Conservation (phyloP, 2,888 invertebrate species). For the Melinaea menophilus region DNA sequence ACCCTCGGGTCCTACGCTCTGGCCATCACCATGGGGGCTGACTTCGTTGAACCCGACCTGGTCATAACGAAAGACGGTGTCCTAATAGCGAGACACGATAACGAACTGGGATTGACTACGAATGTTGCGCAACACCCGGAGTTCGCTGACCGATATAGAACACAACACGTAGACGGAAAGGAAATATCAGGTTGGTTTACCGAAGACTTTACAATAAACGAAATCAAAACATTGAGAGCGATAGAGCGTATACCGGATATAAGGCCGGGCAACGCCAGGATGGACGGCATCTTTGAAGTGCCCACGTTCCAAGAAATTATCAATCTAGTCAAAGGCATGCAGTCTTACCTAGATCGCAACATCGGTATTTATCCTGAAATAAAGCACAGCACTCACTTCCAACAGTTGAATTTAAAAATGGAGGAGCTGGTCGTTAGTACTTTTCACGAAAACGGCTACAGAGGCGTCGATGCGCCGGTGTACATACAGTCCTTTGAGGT, state of each 20-base stretch:
- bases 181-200: constrained; percentile 61
- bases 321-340: constrained; percentile 59
- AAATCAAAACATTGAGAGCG: constrained; percentile 60
- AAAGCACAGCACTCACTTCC: constrained; percentile 63
- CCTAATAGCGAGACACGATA: constrained; percentile 66
- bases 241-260: constrained; percentile 60
- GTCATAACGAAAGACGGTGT: constrained; percentile 66
- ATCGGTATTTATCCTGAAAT: constrained; percentile 69
- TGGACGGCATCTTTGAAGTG: constrained; percentile 55
- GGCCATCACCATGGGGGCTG: constrained; percentile 66
- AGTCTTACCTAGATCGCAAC: constrained; percentile 49
- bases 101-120: constrained; percentile 60
- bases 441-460: constrained; percentile 59
- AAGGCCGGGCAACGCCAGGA: constrained; percentile 62
- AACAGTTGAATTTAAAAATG: constrained; percentile 56
- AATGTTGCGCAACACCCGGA: constrained; percentile 55
- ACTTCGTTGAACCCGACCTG: constrained; percentile 67
- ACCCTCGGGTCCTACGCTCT: constrained; percentile 67
- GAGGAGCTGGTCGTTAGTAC: constrained; percentile 56
- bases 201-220: constrained; percentile 67
- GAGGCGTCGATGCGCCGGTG: constrained; percentile 49
- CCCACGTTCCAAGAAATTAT: constrained; percentile 69
- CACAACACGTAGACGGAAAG: constrained; percentile 54
- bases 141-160: constrained; percentile 56
- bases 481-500: constrained; percentile 72